Conservation (phyloP, 2,113 vertebrate species). For the Oncorhynchus gorbuscha region DNA sequence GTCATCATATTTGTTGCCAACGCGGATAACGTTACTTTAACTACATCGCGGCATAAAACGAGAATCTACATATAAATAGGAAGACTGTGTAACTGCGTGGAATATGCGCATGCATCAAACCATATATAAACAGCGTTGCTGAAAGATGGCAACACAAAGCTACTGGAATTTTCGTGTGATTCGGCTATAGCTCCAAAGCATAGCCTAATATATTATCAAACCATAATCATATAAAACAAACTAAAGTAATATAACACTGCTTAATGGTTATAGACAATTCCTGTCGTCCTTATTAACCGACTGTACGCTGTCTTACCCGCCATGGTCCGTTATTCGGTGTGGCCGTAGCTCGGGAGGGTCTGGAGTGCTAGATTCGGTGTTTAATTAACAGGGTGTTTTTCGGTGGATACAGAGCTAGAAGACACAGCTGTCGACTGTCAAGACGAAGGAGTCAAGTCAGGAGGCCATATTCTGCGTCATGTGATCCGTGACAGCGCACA, state of each 20-base stretch:
- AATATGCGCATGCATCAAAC: no score
- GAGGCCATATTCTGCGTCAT: constrained; percentile 65
- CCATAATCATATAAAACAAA: no score
- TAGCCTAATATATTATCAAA: no score
- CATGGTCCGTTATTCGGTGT: constrained; percentile 53
- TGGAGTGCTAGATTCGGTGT: constrained; percentile 7
- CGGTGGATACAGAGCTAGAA: constrained; percentile 44
- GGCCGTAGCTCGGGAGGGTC: constrained; percentile 18
- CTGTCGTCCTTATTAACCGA: no score
- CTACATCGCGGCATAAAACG: not conserved
- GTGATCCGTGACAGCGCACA: constrained; percentile 52
- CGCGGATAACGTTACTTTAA: not conserved
- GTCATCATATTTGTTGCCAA: not conserved
- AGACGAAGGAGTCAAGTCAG: constrained; percentile 46
- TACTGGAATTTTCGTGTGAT: no score
- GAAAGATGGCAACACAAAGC: no score
- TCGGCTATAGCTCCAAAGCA: no score
- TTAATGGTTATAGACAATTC: no score
- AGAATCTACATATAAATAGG: not conserved
- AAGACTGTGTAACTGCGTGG: no score
- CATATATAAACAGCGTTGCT: no score
- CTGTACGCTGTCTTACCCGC: constrained; percentile 52
- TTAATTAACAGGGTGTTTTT: not conserved
- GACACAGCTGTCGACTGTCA: constrained; percentile 57
- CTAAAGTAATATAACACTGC: no score